Evolutionary conservation across 2,888 invertebrate genomes (phyloP), one percentile per base, ranked within the genome.

Genomic region (Hyles lineata): DNA sequence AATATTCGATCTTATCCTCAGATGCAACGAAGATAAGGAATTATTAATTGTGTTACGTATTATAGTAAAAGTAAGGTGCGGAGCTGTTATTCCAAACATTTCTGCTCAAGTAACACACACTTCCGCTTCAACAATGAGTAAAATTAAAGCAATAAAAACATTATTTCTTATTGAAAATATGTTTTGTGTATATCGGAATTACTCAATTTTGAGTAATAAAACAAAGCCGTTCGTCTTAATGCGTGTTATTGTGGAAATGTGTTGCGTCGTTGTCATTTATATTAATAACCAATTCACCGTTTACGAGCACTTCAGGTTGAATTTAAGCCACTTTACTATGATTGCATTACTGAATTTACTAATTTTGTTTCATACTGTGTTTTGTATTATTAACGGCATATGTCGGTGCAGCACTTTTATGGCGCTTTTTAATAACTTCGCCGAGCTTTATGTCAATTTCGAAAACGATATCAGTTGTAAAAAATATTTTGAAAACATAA

Each of bases 181-280:
- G 8, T 11, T 67, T 5, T 72, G 72, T 23, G 35, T 67, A 5
- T 72, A 72, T 58, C 61, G 72, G 17, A 72, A 72, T 67, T 67
- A 52, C 35, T 23, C 11, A 1, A n/a, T 32, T 21, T 72, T 21
- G 11, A 63, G 21, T 35, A 55, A 21, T 35, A 52, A 32, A 55
- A 17, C 29, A 58, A 29, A 11, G 19, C 17, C 8, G 17, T 55
- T 63, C 8, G 29, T 63, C n/a, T 9, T 67, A 19, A 3, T 32
- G 1, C 63, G 63, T 25, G 29, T 72, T 55, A 4, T 55, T 63
- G 11, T 72, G 0, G 63, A 52, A 55, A 7, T 63, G 11, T 55
- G 17, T 9, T 4, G 62, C 9, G 19, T 58, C 6, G 8, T 55
- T 7, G 1, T 17, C 21, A 9, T 58, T 9, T 43, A 1, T 21